Evolutionary conservation across 1,140 invertebrate species (phyloP), one percentile per base, ranked within the genome.

Genomic region (Euura lappo): DNA sequence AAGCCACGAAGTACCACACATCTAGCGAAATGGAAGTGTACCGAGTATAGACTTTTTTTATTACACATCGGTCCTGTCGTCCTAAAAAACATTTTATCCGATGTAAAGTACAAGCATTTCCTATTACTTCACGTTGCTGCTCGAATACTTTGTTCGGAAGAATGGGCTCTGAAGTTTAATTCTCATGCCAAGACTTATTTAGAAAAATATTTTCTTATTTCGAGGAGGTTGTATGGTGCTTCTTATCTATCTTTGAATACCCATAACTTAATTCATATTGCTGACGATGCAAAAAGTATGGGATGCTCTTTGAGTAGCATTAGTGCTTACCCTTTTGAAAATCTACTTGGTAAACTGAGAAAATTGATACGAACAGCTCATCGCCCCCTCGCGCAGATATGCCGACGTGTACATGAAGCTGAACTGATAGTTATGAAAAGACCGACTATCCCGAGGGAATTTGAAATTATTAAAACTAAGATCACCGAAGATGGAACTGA

Each of bases 261-360:
- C 60, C 72, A 76, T 70, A 70, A 76, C 72, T 28, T 28, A 28
- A 28, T 28, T 28, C 28, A 28, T 28, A 28, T 28, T 28, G 28
- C 28, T 28, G 28, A 28, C 28, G 28, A 28, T 28, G 28, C 28
- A 28, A 28, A 28, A 28, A 28, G 1, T 28, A 28, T 28, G 4
- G 65, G 68, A 44, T 74, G 28, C 10, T 65, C 64, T 44, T 46
- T 72, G 11, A 72, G 28, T 47, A 43, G 72, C 28, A 65, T 72
- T 28, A 68, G 44, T 13, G 65, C 72, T 47, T 74, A 69, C 44
- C 45, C 75, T 45, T 74, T 72, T 44, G 75, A 74, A 72, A 76
- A 70, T 66, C 42, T 68, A 45, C 71, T 74, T 43, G 68, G 64
- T 13, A 66, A 42, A 65, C 65, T 76, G 6, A 69, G 71, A 10